Base-by-base conservation (phyloP, 2,797 vertebrate species). In the Sylvia borin region DNA sequence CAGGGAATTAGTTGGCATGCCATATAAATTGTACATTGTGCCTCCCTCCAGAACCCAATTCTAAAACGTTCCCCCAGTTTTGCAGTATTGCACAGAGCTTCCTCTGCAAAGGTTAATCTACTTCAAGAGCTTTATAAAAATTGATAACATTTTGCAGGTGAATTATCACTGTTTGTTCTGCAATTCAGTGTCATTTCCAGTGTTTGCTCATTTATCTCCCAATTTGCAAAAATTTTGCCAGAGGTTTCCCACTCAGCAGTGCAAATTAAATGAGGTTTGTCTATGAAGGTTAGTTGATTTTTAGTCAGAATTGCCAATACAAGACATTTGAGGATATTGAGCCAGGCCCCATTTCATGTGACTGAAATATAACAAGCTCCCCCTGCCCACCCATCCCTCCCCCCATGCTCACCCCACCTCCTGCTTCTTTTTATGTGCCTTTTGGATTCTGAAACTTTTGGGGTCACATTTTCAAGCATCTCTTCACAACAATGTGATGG, bases 371-470 rank as follows among this genome's bases (percentile, higher is more conserved):
- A 48, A 76, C 11, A 25, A 34, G 18, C 29, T 85, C 38, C 3
- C 36, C 12, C 5, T 2, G 1, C 27, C 22, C 53, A 43, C 5
- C 15, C 40, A 45, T 18, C 10, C 14, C 21, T 17, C 32, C 5
- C 16, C 16, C 16, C 48, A 25, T 16, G n/a, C n/a, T 57, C 22
- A 24, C 8, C 55, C 22, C 34, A 38, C 4, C 4, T 34, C 21
- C 18, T 9, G 4, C 36, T 72, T 85, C 45, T 78, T 80, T 85
- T 71, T 60, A 42, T 76, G 36, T 76, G 75, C 31, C 42, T 89
- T 92, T 71, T 84, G 72, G 85, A 78, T 90, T 81, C 66, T 77
- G 66, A 93, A 92, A 68, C 54, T 86, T 86, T 40, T 86, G 73
- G 48, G 32, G 65, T 83, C 72, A 67, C 7, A 8, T 85, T 90